Conservation (phyloP, 2,888 invertebrate species). For the Pterostichus niger region DNA sequence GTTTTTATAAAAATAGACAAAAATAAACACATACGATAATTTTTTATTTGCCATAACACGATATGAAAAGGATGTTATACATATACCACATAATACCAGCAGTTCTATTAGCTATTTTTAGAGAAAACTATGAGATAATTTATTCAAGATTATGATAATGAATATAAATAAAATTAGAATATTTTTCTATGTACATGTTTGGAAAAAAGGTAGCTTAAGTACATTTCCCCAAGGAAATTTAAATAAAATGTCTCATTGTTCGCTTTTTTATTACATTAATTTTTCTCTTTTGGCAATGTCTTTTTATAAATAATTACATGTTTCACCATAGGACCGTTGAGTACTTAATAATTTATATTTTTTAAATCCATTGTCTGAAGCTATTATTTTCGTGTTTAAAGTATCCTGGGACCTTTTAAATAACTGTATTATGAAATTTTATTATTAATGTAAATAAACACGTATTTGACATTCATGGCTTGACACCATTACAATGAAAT, state of each 20-base stretch:
- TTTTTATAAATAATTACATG: conserved; percentile 21
- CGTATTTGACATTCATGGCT: not conserved
- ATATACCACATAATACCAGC: not conserved
- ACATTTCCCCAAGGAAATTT: conserved; percentile 9
- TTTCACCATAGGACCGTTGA: not conserved
- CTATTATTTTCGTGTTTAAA: conserved; percentile 23
- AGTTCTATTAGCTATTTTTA: not conserved
- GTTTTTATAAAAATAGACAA: conserved; percentile 24
- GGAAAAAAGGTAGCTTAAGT: not conserved
- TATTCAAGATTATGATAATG: conserved; percentile 37
- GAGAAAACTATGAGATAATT: conserved; percentile 5
- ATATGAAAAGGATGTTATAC: not conserved
- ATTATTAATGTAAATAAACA: conserved; percentile 5
- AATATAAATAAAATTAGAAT: conserved; percentile 14
- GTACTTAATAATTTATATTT: conserved; percentile 27
- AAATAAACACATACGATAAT: conserved; percentile 18
- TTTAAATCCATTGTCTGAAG: conserved; percentile 15
- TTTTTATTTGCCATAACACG: conserved; percentile 17
- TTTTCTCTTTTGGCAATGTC: conserved; percentile 32
- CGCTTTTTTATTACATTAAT: conserved; percentile 11
- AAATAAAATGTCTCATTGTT: conserved; percentile 27
- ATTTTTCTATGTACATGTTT: conserved; percentile 19
- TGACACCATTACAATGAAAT: conserved; percentile 22
- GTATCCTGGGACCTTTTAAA: not conserved
- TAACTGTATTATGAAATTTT: conserved; percentile 25